Evolutionary conservation across 1,140 invertebrate species (phyloP).

Genomic region (Anastatus disparis): DNA sequence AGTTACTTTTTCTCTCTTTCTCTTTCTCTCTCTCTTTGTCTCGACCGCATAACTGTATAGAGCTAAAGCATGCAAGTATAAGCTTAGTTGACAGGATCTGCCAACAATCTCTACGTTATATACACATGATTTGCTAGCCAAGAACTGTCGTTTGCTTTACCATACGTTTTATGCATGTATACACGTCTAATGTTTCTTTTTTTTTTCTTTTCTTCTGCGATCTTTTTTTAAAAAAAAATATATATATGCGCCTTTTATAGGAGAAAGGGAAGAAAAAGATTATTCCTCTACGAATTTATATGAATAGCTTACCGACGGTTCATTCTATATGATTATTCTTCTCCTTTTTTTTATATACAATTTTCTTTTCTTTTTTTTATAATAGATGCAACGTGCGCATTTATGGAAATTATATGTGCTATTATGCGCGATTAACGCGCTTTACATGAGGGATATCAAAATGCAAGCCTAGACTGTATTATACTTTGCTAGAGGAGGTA

Average conservation of each 20-base stretch:
- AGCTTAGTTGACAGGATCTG: conserved; percentile 64
- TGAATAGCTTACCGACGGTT: no score
- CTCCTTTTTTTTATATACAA: no score
- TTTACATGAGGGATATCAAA: background rate
- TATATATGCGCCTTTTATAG: no score
- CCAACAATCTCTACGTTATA: conserved; percentile 64
- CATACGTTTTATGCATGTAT: no score
- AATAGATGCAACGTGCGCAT: conserved; percentile 7
- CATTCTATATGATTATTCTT: no score
- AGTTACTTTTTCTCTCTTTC: conserved; percentile 39
- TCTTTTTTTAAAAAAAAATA: no score
- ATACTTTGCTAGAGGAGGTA: no score
- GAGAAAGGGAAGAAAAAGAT: conserved; percentile 17
- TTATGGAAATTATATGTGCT: conserved; percentile 23
- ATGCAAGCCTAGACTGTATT: background rate
- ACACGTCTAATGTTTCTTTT: no score
- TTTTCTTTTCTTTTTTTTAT: no score
- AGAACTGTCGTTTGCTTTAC: background rate
- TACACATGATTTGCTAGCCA: conserved; percentile 60
- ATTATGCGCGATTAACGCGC: conserved; percentile 29
- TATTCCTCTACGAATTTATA: no score
- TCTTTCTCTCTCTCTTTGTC: conserved; percentile 32
- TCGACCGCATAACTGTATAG: conserved; percentile 64
- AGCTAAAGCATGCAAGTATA: no score
- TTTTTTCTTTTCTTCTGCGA: no score